Base-by-base conservation (phyloP, 2,888 invertebrate genomes). In the Psylliodes chrysocephalus region DNA sequence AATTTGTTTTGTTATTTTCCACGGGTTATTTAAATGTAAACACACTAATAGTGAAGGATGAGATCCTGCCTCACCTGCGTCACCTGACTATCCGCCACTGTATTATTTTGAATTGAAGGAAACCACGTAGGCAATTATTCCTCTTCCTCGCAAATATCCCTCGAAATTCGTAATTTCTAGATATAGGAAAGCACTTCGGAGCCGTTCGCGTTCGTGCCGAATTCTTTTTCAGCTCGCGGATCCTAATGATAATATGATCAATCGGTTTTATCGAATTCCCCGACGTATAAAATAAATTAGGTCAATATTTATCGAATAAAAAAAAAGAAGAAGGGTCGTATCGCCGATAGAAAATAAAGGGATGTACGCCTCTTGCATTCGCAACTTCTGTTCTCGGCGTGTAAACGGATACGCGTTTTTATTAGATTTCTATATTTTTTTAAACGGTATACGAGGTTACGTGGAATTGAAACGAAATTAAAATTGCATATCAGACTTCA, bases 221-320 rank as follows among this genome's bases (percentile, higher is more conserved):
- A 59, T 59, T 59, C 47, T 35, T 51, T 51, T 51, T 28, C 49
- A 25, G 28, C 22, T 59, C 49, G 59, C 59, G 40, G 59, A 59
- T 59, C 49, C 40, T 59, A 49, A 59, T 59, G 59, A 59, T 59
- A 59, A 59, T 59, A 49, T 59, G 59, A 59, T 59, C 59, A 59
- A 25, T 59, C 38, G 59, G 49, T 59, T 59, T 40, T 59, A 51
- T 59, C 59, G 25, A 59, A 59, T 59, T 59, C 49, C 49, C 59
- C n/a, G 49, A 49, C 59, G 59, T 49, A 59, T 49, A 22, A 51
- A 49, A 59, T 59, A 59, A 59, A 59, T 59, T 59, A 46, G 59
- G 59, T 59, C 59, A 51, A 40, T 38, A 49, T 49, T 59, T 59
- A 59, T 59, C 49, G 49, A 25, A 40, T 49, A 40, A 59, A 59